Percentiles rank a stretch among this genome's conserved stretches.
Conservation (phyloP, 2,888 invertebrate species). For the Boloria euphrosyne region DNA sequence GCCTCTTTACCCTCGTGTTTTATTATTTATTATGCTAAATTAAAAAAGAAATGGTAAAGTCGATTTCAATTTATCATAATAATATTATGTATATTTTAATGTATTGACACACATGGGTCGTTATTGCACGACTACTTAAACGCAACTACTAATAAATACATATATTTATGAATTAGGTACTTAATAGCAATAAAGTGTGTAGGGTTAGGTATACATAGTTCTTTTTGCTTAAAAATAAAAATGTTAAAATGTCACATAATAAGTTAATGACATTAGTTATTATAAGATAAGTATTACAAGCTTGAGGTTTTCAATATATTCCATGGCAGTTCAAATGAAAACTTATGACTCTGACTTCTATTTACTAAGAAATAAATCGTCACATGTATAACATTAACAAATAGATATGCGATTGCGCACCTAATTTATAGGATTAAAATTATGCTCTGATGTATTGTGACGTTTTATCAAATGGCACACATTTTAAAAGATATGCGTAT, state of each 20-base stretch:
- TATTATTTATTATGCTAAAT: too few species aligned
- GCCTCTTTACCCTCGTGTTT: too few species aligned
- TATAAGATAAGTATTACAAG: not conserved
- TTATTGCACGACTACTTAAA: too few species aligned
- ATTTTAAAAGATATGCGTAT: conserved; percentile 18
- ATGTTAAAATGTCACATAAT: not conserved
- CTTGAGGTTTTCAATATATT: not conserved
- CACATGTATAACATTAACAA: not conserved
- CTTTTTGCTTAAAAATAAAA: not conserved
- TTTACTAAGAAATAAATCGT: conserved; percentile 10
- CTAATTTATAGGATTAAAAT: conserved; percentile 2
- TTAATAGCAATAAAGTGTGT: not conserved
- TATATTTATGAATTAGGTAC: too few species aligned
- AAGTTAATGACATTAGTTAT: not conserved
- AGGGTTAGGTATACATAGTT: not conserved
- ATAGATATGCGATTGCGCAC: conserved; percentile 12
- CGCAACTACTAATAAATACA: too few species aligned
- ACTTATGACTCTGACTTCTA: conserved; percentile 4
- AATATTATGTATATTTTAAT: too few species aligned
- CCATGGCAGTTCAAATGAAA: not conserved
- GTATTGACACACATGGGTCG: too few species aligned
- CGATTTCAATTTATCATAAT: too few species aligned
- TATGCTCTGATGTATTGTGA: conserved; percentile 3
- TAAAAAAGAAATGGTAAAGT: too few species aligned
- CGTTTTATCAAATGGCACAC: conserved; percentile 19